Evolutionary conservation across 2,113 vertebrate genomes (phyloP).

Genomic region (Ranitomeya imitator): DNA sequence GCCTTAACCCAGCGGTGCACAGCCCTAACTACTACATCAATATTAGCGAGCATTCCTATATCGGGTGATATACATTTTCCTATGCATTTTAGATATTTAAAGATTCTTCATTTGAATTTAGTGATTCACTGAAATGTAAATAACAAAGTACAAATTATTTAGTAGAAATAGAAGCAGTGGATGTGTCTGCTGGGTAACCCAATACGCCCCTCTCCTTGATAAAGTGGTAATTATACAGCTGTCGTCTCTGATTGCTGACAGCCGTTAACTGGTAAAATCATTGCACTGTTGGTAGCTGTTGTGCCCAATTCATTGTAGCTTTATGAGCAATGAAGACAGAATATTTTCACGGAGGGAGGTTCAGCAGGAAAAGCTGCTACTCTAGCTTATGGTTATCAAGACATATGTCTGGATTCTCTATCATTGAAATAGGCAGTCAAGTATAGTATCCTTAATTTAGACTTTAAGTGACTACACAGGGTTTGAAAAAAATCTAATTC

Average conservation of each 20-base stretch:
- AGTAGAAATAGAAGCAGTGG: slow-evolving; percentile 26
- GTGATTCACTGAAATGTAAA: slow-evolving; percentile 32
- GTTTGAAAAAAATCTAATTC: too few species aligned
- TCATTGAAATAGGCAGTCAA: neutral
- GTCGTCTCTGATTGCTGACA: neutral
- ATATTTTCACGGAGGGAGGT: neutral
- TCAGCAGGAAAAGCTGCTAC: neutral
- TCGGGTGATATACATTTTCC: neutral
- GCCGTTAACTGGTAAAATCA: slow-evolving; percentile 4
- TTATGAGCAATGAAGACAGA: neutral
- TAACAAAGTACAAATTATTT: slow-evolving; percentile 18
- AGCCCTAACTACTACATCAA: neutral
- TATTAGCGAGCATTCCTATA: neutral
- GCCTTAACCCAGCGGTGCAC: too few species aligned
- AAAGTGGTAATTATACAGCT: slow-evolving; percentile 36
- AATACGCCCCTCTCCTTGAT: slow-evolving; percentile 6
- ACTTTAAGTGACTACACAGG: neutral
- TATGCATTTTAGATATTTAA: slow-evolving; percentile 28
- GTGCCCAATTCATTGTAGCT: neutral
- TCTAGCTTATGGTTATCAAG: neutral
- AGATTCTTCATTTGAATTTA: slow-evolving; percentile 22
- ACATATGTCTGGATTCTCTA: neutral
- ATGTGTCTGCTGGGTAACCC: slow-evolving; percentile 11
- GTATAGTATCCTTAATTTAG: neutral
- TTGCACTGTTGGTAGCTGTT: neutral